Conservation (phyloP, 2,797 vertebrate genomes). For the Poecilia velifera region DNA sequence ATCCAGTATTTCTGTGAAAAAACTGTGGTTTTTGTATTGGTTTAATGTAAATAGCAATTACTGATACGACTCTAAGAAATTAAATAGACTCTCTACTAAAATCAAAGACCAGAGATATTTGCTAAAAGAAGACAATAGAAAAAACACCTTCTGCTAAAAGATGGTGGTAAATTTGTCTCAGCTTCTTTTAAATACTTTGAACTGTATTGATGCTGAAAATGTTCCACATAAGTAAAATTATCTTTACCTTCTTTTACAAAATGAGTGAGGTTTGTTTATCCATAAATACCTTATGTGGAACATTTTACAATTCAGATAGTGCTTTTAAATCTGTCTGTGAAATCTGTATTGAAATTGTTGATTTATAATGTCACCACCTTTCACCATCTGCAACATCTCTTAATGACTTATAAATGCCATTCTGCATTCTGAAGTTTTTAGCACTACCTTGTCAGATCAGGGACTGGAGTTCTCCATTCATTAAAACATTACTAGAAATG, state of each 20-base stretch:
- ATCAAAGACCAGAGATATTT: not conserved
- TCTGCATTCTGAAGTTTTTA: not conserved
- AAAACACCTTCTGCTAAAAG: too few species aligned
- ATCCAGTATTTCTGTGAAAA: not conserved
- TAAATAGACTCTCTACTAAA: not conserved
- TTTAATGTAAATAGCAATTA: not conserved
- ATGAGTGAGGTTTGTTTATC: not conserved
- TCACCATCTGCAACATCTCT: not conserved
- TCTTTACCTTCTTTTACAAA: not conserved
- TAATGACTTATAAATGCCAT: not conserved
- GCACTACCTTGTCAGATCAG: not conserved
- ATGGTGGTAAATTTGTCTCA: too few species aligned
- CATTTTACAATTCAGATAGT: not conserved
- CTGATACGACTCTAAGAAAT: too few species aligned
- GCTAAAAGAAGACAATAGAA: too few species aligned
- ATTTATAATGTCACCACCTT: not conserved
- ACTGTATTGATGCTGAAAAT: too few species aligned
- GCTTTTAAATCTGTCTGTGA: not conserved
- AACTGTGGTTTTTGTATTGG: not conserved
- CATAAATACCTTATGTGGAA: not conserved
- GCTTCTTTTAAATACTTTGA: not conserved
- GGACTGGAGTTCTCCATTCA: not conserved
- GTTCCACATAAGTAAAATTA: too few species aligned
- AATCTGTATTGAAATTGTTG: not conserved
- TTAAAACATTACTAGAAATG: not conserved